Conservation (phyloP, 2,888 invertebrate species). For the Choristoneura rosaceana region DNA sequence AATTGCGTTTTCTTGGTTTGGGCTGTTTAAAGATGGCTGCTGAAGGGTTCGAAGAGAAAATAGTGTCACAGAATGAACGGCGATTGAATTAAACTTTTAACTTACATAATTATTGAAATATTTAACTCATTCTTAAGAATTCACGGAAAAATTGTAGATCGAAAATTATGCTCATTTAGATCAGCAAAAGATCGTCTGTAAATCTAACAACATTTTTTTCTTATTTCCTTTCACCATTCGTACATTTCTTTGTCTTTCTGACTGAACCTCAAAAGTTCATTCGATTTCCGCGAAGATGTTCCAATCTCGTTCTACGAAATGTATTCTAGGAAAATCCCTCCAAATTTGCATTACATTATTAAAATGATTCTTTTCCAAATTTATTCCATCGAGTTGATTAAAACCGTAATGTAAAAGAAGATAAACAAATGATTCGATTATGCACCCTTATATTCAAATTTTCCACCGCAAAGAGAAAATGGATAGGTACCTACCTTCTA, state of each 20-base stretch:
- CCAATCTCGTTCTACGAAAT: not conserved
- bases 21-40: not conserved
- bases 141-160: too few relatives aligned
- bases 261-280: not conserved
- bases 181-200: not conserved
- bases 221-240: not conserved
- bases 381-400: slow-evolving; percentile 36
- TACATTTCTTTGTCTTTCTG: not conserved
- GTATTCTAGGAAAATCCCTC: not conserved
- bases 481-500: not conserved
- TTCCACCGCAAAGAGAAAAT: slow-evolving; percentile 9
- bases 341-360: slow-evolving; percentile 29
- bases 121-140: too few relatives aligned
- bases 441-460: slow-evolving; percentile 41
- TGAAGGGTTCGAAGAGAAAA: not conserved
- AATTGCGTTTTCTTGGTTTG: not conserved
- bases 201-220: not conserved
- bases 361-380: slow-evolving; percentile 11
- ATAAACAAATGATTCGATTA: slow-evolving; percentile 41
- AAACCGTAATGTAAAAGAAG: slow-evolving; percentile 28
- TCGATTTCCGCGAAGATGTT: not conserved
- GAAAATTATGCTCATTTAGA: too few relatives aligned
- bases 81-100: too few relatives aligned
- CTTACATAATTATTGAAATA: too few relatives aligned
- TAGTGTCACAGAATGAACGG: too few relatives aligned